Conservation (phyloP, 2,797 vertebrate species). For the Myoxocephalus aenaeus region DNA sequence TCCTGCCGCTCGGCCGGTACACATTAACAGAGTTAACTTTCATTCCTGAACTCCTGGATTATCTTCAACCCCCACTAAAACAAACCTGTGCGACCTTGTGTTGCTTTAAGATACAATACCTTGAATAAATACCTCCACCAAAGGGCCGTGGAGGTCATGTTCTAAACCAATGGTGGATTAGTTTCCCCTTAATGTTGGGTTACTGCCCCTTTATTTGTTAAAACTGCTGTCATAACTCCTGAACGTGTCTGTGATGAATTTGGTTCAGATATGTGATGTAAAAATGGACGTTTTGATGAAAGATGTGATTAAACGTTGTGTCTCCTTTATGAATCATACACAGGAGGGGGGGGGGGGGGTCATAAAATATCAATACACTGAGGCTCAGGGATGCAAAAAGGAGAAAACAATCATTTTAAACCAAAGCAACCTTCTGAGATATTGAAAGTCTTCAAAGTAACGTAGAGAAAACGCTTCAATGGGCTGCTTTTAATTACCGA, state of each 20-base stretch:
- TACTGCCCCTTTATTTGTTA: neutral
- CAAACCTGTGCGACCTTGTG: constrained; percentile 32
- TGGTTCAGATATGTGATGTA: neutral
- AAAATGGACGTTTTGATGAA: neutral
- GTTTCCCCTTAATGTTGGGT: neutral
- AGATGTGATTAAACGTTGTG: neutral
- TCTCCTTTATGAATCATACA: neutral
- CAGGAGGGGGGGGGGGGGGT: no score
- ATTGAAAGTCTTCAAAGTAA: neutral
- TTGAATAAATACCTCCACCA: neutral
- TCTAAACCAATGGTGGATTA: neutral
- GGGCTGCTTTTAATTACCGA: neutral
- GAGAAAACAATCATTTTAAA: neutral
- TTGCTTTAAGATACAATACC: neutral
- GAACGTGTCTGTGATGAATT: neutral
- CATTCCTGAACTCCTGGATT: constrained; percentile 53
- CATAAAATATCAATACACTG: neutral
- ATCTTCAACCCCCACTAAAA: constrained; percentile 8
- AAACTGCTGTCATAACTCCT: no score
- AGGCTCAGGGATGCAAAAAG: neutral
- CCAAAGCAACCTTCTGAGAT: neutral
- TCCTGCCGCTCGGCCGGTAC: constrained; percentile 60
- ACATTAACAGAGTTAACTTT: constrained; percentile 77
- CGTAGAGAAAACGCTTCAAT: neutral
- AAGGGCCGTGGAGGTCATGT: neutral